Evolutionary conservation across 92 coral and sea anemone genomes (phyloP).

Genomic region (Phenganax stokvisi): DNA sequence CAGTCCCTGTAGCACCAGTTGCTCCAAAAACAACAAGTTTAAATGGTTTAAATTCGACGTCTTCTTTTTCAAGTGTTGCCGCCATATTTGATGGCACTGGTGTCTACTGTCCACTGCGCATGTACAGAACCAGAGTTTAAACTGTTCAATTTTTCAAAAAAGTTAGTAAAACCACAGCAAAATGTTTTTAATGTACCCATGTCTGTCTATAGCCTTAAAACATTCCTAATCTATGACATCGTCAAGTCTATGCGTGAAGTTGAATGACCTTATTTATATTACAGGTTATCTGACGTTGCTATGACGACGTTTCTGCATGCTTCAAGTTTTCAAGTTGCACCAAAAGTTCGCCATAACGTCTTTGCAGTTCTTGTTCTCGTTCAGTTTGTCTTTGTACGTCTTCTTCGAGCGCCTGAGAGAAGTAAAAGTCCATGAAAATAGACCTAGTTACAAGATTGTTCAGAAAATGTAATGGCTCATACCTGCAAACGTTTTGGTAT

Average conservation of each 20-base stretch:
- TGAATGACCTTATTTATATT: too few relatives aligned
- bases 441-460: neutral
- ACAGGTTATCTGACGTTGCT: neutral
- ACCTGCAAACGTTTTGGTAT: slow-evolving; percentile 96
- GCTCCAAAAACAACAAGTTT: slow-evolving; percentile 74
- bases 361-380: slow-evolving; percentile 86
- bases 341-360: slow-evolving; percentile 63
- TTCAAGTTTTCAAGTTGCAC: slow-evolving; percentile 66
- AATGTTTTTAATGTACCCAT: too few relatives aligned
- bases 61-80: neutral
- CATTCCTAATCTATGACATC: too few relatives aligned
- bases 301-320: neutral
- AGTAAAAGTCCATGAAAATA: neutral
- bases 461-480: neutral
- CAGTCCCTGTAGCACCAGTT: slow-evolving; percentile 72
- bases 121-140: neutral
- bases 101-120: neutral
- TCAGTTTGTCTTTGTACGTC: slow-evolving; percentile 95
- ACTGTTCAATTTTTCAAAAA: too few relatives aligned
- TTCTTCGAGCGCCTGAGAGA: slow-evolving; percentile 58
- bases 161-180: too few relatives aligned
- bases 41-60: slow-evolving; percentile 2
- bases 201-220: too few relatives aligned
- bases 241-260: too few relatives aligned
- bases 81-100: neutral